These are phyloP conservation scores for Hylyphantes graminicola DNA, from an alignment of 1,140 invertebrate species.

Conservation along the genomic window DNA sequence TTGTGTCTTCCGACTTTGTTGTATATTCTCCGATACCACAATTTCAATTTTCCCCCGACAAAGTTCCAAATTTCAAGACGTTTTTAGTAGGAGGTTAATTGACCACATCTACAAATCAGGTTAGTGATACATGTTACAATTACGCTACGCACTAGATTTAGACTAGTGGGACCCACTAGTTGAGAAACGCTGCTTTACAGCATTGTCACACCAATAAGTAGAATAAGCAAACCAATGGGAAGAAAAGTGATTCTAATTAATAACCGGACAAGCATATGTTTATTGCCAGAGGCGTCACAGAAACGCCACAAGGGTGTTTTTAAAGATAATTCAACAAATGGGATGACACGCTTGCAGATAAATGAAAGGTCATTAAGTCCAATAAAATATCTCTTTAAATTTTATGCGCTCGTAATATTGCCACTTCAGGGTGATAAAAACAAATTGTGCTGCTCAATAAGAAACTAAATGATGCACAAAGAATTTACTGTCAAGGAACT, in stretches of 20 bases:
- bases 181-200: no score
- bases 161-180: no score
- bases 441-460: conserved; percentile 46
- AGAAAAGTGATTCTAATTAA: conserved; percentile 34
- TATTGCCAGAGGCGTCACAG: conserved; percentile 21
- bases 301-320: conserved; percentile 20
- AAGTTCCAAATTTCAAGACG: no score
- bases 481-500: conserved; percentile 35
- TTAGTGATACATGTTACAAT: no score
- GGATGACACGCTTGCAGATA: conserved; percentile 12
- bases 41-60: no score
- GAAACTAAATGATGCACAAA: conserved; percentile 41
- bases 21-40: no score
- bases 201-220: neutral
- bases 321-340: conserved; percentile 45
- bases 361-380: conserved; percentile 49
- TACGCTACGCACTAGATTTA: no score
- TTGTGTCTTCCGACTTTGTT: no score
- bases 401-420: conserved; percentile 46
- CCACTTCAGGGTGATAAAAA: conserved; percentile 52
- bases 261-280: conserved; percentile 18
- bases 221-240: neutral
- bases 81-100: no score
- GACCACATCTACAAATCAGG: no score
- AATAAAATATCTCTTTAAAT: conserved; percentile 51